Conservation (phyloP, 2,797 vertebrate species). For the Sylvilagus floridanus region DNA sequence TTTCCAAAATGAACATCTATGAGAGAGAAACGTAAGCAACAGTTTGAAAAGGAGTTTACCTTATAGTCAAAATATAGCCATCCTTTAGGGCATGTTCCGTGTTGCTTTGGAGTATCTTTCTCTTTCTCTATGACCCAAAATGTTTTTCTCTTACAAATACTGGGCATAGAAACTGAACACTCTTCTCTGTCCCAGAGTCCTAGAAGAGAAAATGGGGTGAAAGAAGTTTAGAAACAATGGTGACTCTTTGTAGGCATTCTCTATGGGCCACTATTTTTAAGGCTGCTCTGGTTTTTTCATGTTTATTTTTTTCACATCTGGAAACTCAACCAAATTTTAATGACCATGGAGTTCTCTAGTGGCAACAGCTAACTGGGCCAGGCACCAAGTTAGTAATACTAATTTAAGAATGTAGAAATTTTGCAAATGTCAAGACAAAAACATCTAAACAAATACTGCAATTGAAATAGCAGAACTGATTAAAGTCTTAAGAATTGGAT, state of each 20-base stretch:
- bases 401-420: conserved; percentile 38
- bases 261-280: neutral
- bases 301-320: conserved; percentile 45
- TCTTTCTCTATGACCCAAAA: conserved; percentile 92
- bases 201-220: conserved; percentile 80
- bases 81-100: conserved; percentile 93
- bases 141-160: conserved; percentile 93
- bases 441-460: conserved; percentile 14
- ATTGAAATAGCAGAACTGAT: conserved; percentile 25
- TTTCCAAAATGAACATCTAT: conserved; percentile 24
- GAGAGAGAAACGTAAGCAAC: conserved; percentile 37
- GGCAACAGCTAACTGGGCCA: neutral
- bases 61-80: conserved; percentile 96
- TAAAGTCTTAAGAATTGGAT: conserved; percentile 30
- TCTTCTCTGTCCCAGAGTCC: conserved; percentile 92
- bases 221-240: neutral
- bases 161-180: conserved; percentile 90
- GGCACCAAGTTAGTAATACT: conserved; percentile 7
- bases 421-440: neutral
- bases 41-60: conserved; percentile 86
- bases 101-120: conserved; percentile 88
- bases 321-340: conserved; percentile 33
- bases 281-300: neutral
- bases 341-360: conserved; percentile 31
- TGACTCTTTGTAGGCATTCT: neutral